Percentiles rank a stretch among this genome's conserved stretches.
Evolutionary conservation across 2,888 invertebrate species (phyloP).

Genomic region (Argyresthia goedartella): DNA sequence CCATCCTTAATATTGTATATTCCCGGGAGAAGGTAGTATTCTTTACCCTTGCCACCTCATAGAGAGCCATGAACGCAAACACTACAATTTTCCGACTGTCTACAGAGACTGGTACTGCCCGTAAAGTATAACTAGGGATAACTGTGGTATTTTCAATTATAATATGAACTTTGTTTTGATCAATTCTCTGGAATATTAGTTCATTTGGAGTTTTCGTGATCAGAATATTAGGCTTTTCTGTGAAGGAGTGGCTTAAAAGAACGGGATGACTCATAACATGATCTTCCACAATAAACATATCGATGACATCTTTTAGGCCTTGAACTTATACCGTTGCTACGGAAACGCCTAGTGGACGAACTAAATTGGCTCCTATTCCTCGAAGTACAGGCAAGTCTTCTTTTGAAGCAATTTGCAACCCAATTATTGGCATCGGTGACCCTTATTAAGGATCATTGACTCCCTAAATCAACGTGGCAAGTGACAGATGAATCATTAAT

Average conservation of each 20-base stretch:
- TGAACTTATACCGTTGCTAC: constrained; percentile 1
- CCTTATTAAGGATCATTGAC: neutral
- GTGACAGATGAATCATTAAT: neutral
- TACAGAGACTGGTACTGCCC: neutral
- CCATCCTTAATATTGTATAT: neutral
- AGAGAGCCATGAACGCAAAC: neutral
- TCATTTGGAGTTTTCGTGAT: neutral
- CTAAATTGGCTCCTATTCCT: constrained; percentile 7
- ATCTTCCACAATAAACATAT: too few species aligned
- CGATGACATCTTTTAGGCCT: constrained; percentile 2
- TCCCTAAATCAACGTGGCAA: constrained; percentile 1
- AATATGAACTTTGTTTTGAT: neutral
- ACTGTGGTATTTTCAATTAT: too few species aligned
- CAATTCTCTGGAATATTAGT: neutral
- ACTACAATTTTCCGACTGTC: neutral
- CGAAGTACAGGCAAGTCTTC: too few species aligned
- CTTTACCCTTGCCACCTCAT: neutral
- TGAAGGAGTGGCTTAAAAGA: too few species aligned
- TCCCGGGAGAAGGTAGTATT: neutral
- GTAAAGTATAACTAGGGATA: too few species aligned
- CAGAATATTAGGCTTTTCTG: neutral
- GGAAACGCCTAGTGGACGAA: constrained; percentile 2
- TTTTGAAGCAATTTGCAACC: too few species aligned
- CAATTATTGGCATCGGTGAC: neutral
- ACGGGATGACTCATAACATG: too few species aligned